Percentiles rank a stretch among this genome's conserved stretches.
These are phyloP conservation scores for Lanistes nyassanus DNA, from an alignment of 1,140 invertebrate genomes.

Conservation along the genomic window DNA sequence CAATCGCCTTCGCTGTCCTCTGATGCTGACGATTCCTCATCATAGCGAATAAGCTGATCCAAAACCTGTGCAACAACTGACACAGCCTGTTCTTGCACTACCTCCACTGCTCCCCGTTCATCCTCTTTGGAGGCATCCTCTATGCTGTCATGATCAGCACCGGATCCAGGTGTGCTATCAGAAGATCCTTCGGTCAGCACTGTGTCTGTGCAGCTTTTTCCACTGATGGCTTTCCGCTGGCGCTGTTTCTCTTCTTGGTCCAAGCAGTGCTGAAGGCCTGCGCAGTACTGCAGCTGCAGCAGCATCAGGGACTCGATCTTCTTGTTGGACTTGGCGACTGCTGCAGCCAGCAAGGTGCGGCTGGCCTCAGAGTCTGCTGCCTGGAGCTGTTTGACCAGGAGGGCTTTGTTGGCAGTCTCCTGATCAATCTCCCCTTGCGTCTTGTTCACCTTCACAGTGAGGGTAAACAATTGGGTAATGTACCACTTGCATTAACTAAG, in stretches of 20 bases:
- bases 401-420: constrained; percentile 71
- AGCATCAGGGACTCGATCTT: constrained; percentile 83
- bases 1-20: neutral
- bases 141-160: neutral
- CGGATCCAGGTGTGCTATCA: too few species aligned
- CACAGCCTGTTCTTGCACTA: neutral
- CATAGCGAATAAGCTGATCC: constrained; percentile 1
- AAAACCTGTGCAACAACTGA: constrained; percentile 11
- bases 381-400: constrained; percentile 67
- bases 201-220: too few species aligned
- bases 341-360: constrained; percentile 62
- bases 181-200: neutral
- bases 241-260: constrained; percentile 67
- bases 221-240: constrained; percentile 12
- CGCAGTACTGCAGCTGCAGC: constrained; percentile 86
- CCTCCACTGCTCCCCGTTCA: neutral
- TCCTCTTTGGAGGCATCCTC: neutral
- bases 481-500: too few species aligned
- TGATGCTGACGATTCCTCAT: neutral
- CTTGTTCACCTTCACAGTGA: constrained; percentile 74
- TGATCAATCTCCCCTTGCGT: constrained; percentile 78
- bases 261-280: constrained; percentile 78
- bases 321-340: constrained; percentile 76
- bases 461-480: too few species aligned
- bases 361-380: constrained; percentile 65